Percentiles rank a stretch among this genome's conserved stretches.
These are phyloP conservation scores for Pristionchus japonicus DNA, from an alignment of 2,888 invertebrate genomes.

Conservation along the genomic window DNA sequence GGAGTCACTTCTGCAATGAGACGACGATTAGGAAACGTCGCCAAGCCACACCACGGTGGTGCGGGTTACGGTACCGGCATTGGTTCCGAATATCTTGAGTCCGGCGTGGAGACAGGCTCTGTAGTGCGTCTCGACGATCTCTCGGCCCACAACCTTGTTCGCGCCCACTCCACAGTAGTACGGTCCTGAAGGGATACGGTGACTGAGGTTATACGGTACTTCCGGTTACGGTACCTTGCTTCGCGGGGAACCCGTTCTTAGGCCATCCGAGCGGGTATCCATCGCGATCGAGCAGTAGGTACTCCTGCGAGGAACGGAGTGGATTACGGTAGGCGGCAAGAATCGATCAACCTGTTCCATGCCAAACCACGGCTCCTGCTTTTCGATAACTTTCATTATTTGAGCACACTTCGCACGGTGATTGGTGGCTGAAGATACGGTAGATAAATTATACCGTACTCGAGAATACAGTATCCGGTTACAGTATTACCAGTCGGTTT, in stretches of 20 bases:
- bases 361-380: constrained; percentile 76
- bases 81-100: constrained; percentile 90
- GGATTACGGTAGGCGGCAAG: neutral
- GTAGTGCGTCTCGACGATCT: constrained; percentile 96
- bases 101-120: constrained; percentile 93
- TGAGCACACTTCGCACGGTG: constrained; percentile 52
- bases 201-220: neutral
- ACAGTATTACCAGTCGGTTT: constrained; percentile 83
- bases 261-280: constrained; percentile 74
- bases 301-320: constrained; percentile 74
- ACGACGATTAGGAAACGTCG: neutral
- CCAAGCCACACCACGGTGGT: neutral
- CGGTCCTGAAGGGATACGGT: constrained; percentile 44
- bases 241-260: constrained; percentile 72
- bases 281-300: constrained; percentile 77
- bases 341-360: constrained; percentile 76
- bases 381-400: constrained; percentile 52
- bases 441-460: neutral
- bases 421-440: constrained; percentile 55
- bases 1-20: constrained; percentile 60
- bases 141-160: constrained; percentile 92
- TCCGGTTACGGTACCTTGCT: constrained; percentile 61
- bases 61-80: constrained; percentile 87
- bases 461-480: neutral
- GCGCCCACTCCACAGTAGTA: constrained; percentile 98